Conservation (phyloP, 1,140 invertebrate genomes). For the Luehdorfia chinensis region DNA sequence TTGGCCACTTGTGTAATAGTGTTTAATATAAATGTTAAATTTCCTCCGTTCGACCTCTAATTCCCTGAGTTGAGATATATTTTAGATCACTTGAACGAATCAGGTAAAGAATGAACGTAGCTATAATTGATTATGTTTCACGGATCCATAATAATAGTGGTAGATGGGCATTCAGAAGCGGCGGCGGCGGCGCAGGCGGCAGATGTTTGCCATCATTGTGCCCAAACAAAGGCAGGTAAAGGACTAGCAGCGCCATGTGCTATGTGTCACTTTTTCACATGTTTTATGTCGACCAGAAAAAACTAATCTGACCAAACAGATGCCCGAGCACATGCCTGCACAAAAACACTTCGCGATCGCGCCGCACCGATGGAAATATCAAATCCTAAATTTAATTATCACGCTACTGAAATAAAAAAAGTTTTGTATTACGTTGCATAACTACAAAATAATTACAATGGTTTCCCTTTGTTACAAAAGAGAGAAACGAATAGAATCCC, state of each 20-base stretch:
- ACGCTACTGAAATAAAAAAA: too few species aligned
- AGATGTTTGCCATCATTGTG: conserved; percentile 66
- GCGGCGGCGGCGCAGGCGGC: conserved; percentile 32
- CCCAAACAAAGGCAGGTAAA: conserved; percentile 71
- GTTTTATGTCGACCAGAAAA: conserved; percentile 65
- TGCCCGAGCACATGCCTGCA: conserved; percentile 60
- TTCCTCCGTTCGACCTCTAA: conserved; percentile 30
- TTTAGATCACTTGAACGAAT: conserved; percentile 5
- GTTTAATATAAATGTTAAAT: conserved; percentile 29
- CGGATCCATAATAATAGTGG: conserved; percentile 6
- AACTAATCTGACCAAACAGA: conserved; percentile 72
- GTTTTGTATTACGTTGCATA: conserved; percentile 31
- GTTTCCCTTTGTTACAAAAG: conserved; percentile 75
- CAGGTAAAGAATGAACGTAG: conserved; percentile 22
- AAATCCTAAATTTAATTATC: conserved; percentile 29
- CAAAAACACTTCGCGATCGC: conserved; percentile 45
- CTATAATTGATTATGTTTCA: conserved; percentile 32
- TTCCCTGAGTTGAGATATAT: conserved; percentile 28
- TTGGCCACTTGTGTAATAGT: conserved; percentile 30
- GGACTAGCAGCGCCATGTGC: conserved; percentile 66
- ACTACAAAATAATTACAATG: conserved; percentile 71
- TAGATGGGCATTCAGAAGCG: conserved; percentile 25
- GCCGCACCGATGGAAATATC: conserved; percentile 35
- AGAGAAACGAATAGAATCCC: conserved; percentile 74
- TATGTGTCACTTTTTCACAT: conserved; percentile 71